Conservation (phyloP, 2,113 vertebrate species). For the Dipodomys merriami region DNA sequence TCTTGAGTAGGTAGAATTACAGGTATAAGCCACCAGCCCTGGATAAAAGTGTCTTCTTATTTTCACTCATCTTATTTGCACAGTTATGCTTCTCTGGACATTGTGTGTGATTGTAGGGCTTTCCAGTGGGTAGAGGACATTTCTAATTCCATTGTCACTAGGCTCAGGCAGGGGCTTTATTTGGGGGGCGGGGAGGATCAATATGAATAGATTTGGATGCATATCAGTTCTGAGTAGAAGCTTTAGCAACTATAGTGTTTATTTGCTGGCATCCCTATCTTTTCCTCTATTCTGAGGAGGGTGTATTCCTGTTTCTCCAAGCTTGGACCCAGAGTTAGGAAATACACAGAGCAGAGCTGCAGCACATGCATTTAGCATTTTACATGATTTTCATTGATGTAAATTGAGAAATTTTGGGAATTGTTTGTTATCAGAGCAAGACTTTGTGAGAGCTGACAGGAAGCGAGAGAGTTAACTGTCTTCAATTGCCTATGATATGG, state of each 20-base stretch:
- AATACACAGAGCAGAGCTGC: not conserved
- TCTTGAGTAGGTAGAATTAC: too few species aligned
- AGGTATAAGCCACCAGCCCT: too few species aligned
- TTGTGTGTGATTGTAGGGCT: not conserved
- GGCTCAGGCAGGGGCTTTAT: slow-evolving; percentile 17
- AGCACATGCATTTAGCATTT: not conserved
- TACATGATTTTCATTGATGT: not conserved
- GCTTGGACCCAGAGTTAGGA: not conserved
- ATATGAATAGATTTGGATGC: not conserved
- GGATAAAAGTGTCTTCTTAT: not conserved
- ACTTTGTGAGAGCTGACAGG: not conserved
- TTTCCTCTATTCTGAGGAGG: not conserved
- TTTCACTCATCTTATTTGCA: not conserved
- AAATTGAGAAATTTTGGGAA: not conserved
- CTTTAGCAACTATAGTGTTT: not conserved
- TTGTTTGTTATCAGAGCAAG: slow-evolving; percentile 10
- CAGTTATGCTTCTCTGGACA: not conserved
- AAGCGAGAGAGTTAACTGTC: not conserved
- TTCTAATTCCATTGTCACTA: not conserved
- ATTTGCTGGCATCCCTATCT: not conserved
- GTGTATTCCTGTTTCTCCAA: not conserved
- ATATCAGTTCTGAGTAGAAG: not conserved
- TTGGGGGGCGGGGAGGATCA: not conserved
- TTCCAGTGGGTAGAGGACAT: not conserved
- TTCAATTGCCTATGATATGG: not conserved